Evolutionary conservation across 2,888 invertebrate species (phyloP).

Genomic region (Spicauda simplicius): DNA sequence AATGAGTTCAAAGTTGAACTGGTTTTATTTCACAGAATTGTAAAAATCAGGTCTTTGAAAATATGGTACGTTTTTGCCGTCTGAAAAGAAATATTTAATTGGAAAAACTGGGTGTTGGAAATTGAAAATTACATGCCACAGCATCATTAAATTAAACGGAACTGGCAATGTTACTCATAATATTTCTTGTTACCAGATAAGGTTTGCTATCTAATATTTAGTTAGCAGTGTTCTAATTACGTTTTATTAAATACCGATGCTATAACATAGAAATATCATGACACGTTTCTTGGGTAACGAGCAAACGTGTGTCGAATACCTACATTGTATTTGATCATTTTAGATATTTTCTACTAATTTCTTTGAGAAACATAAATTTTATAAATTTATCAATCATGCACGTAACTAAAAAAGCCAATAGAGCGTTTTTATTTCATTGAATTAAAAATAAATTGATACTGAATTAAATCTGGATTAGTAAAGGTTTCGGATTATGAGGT

Average conservation of each 20-base stretch:
- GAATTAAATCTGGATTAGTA: too few species aligned
- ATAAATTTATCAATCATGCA: not conserved
- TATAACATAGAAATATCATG: constrained; percentile 17
- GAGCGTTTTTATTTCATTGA: too few species aligned
- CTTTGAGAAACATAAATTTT: not conserved
- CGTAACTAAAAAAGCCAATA: too few species aligned
- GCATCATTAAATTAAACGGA: not conserved
- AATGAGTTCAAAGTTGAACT: constrained; percentile 10
- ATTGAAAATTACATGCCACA: not conserved
- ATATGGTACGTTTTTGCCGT: not conserved
- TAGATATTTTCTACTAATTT: not conserved
- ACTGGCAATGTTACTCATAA: not conserved
- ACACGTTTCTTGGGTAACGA: constrained; percentile 10
- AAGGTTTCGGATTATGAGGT: too few species aligned
- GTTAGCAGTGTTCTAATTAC: constrained; percentile 16
- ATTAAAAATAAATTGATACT: too few species aligned
- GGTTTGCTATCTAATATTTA: constrained; percentile 14
- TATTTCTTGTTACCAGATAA: constrained; percentile 16
- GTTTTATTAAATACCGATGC: constrained; percentile 16
- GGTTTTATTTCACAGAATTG: constrained; percentile 8
- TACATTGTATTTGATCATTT: not conserved
- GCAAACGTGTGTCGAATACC: not conserved
- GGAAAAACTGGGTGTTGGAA: not conserved
- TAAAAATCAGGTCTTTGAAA: not conserved
- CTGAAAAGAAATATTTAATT: not conserved